Conservation (phyloP, 2,888 invertebrate genomes). For the Melipona bicolor region DNA sequence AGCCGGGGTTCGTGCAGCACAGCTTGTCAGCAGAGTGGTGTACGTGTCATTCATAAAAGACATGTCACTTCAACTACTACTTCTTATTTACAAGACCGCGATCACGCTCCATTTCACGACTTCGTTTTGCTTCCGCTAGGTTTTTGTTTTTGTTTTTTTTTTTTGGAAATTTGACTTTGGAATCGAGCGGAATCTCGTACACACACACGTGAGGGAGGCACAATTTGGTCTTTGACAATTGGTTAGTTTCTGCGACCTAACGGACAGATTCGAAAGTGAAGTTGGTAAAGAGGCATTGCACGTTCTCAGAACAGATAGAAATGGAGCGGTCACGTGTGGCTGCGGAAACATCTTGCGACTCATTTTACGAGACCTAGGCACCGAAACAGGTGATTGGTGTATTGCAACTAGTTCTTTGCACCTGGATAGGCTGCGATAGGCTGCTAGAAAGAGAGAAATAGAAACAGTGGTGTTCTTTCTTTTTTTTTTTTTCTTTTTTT, state of each 20-base stretch:
- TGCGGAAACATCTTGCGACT: conserved; percentile 64
- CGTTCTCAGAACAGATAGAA: conserved; percentile 29
- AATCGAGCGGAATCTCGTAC: background rate
- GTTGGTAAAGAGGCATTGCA: too few relatives aligned
- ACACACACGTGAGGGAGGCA: background rate
- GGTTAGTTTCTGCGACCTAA: too few relatives aligned
- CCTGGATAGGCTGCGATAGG: conserved; percentile 84
- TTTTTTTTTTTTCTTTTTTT: background rate
- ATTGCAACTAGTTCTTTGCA: conserved; percentile 81
- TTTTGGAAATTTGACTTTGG: background rate
- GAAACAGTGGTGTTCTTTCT: conserved; percentile 81
- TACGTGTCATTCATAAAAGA: conserved; percentile 81
- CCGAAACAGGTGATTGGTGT: conserved; percentile 82
- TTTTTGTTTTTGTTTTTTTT: too few relatives aligned
- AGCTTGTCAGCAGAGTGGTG: conserved; percentile 85
- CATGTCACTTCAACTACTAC: conserved; percentile 75
- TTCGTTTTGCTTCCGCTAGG: background rate
- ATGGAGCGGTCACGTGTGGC: conserved; percentile 67
- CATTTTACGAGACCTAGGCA: conserved; percentile 75
- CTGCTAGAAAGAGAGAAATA: conserved; percentile 84
- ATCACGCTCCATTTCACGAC: conserved; percentile 57
- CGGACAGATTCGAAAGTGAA: too few relatives aligned
- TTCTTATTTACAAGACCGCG: conserved; percentile 73
- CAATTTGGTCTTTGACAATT: background rate
- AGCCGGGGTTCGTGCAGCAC: conserved; percentile 84